Base-by-base conservation (phyloP, 2,888 invertebrate genomes). In the Epirrhoe alternata region DNA sequence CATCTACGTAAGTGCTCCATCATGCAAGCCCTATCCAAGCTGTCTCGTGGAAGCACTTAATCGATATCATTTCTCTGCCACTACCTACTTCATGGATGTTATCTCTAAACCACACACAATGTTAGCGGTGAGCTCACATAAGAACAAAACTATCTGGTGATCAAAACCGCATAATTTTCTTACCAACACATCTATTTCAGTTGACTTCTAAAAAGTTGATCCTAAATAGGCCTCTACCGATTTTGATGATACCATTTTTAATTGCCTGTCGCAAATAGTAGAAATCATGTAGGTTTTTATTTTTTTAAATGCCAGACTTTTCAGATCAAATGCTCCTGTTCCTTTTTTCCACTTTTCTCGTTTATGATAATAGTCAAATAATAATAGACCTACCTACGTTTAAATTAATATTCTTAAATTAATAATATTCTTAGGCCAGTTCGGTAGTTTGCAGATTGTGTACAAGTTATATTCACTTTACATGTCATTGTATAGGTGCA, bases 31-130 rank as follows among this genome's bases (percentile, higher is more conserved):
- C 17, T 57, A 51, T 38, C 12, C 8, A 61, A 14, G 12, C 24
- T 31, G 12, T 42, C 61, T 66, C 55, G 68, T 55, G 67, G 68
- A 68, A 16, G 50, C 63, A 45, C 49, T 33, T 31, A 16, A 66
- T 54, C 54, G 49, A 61, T 55, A 55, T 50, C 38, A 24, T 10
- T 51, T 30, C 16, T 47, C 47, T 47, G 47, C 14, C 51, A 51
- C 53, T 33, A 33, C 53, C 17, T 35, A 35, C 53, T 16, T 35
- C 53, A 16, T 53, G 33, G 8, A 53, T 7, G 8, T 24, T 24
- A 55, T 55, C 24, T 55, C 17, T 7, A 35, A 6, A 17, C 55
- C 55, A 45, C 56, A n/a, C 47, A 16, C 47, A 47, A 42, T 47
- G 47, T 47, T 47, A 47, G 47, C 14, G 47, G 47, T 47, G 14